Evolutionary conservation across 2,797 vertebrate genomes (phyloP).

Genomic region (Acanthornis magna): DNA sequence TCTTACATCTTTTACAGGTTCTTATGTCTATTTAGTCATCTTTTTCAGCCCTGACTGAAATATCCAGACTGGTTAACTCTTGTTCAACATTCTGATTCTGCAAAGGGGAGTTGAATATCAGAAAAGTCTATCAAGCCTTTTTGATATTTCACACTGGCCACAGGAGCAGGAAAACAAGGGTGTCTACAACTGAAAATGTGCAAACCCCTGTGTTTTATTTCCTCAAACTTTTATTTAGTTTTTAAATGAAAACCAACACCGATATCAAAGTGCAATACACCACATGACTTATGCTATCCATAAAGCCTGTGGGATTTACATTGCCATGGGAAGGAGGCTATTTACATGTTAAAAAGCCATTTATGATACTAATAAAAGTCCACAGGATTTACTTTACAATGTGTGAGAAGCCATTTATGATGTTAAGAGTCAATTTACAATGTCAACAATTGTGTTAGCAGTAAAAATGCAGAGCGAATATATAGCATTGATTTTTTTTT

Average conservation of each 20-base stretch:
- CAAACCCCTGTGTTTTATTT: slow-evolving; percentile 18
- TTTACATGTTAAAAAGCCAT: slow-evolving; percentile 73
- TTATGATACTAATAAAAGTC: slow-evolving; percentile 71
- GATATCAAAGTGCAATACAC: not conserved
- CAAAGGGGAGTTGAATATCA: not conserved
- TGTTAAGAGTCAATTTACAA: slow-evolving; percentile 72
- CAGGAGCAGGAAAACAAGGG: not conserved
- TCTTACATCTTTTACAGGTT: not conserved
- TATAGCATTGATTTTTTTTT: not conserved
- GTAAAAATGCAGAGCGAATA: slow-evolving; percentile 49
- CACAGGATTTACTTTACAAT: slow-evolving; percentile 69
- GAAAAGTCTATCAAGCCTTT: not conserved
- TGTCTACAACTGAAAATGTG: not conserved
- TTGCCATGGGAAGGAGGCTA: not conserved
- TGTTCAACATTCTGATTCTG: not conserved
- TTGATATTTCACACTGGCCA: not conserved
- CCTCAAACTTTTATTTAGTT: slow-evolving; percentile 44
- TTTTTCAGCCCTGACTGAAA: not conserved
- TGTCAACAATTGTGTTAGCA: slow-evolving; percentile 65
- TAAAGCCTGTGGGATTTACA: slow-evolving; percentile 55
- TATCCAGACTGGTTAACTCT: not conserved
- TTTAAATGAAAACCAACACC: slow-evolving; percentile 58
- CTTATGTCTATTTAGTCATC: not conserved
- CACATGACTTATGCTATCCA: slow-evolving; percentile 55
- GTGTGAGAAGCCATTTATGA: slow-evolving; percentile 56